A percentile compares a stretch with the other conserved stretches of the same genome.
Evolutionary conservation across 2,797 vertebrate genomes (phyloP).

Genomic region (Sphaeramia orbicularis): DNA sequence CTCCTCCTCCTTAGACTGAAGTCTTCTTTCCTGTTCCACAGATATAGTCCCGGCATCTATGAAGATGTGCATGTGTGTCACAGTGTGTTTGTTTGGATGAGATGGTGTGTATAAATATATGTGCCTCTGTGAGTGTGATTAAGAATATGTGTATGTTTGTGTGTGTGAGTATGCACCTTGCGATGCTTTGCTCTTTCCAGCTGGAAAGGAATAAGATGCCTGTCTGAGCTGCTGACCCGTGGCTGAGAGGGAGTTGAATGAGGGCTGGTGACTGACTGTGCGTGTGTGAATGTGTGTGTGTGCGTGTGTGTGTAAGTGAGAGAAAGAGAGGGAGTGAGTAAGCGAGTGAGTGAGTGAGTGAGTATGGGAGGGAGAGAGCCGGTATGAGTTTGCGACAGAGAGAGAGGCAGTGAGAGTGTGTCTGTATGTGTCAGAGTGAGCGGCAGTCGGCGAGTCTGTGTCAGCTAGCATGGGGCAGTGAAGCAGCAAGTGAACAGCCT

Average conservation of each 20-base stretch:
- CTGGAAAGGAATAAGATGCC: conserved; percentile 77
- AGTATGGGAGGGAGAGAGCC: conserved; percentile 67
- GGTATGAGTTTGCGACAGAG: conserved; percentile 57
- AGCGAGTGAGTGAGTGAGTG: conserved; percentile 35
- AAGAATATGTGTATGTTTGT: conserved; percentile 39
- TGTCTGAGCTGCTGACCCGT: conserved; percentile 83
- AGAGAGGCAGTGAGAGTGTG: conserved; percentile 42
- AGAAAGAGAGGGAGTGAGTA: conserved; percentile 38
- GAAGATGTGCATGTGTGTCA: conserved; percentile 51
- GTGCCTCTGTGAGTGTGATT: conserved; percentile 37
- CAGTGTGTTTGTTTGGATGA: conserved; percentile 6
- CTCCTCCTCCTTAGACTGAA: conserved; percentile 49
- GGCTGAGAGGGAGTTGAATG: conserved; percentile 84
- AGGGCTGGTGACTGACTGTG: conserved; percentile 76
- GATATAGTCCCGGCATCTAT: conserved; percentile 63
- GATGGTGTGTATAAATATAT: conserved; percentile 17
- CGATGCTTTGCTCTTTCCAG: conserved; percentile 75
- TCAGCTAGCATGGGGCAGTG: conserved; percentile 75
- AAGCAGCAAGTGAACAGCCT: conserved; percentile 79
- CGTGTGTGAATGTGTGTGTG: conserved; percentile 54
- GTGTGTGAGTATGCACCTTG: conserved; percentile 74
- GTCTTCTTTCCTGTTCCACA: conserved; percentile 58
- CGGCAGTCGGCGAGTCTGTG: conserved; percentile 66
- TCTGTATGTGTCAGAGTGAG: conserved; percentile 64
- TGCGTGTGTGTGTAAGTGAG: conserved; percentile 41